Evolutionary conservation across 2,113 vertebrate species (phyloP), one percentile per base, ranked within the genome.

Genomic region (Rhadina sibilatrix): DNA sequence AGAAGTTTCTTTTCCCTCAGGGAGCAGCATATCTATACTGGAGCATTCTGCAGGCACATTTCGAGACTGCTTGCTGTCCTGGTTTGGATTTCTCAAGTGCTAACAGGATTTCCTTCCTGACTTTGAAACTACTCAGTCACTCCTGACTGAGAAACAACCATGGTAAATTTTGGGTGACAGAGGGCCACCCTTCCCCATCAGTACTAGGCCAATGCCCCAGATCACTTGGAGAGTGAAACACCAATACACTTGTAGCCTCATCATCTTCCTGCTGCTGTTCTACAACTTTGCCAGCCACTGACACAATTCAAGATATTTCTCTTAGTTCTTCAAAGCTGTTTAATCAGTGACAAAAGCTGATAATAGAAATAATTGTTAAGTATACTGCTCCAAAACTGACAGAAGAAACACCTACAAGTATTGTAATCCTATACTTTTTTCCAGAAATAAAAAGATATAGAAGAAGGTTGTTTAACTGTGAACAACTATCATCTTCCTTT

Each of bases 401-500:
- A 69, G 46, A 95, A 83, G 59, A 82, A 94, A 93, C 91, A 95
- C 93, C 87, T 94, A 94, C 54, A 0, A 72, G 42, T 66, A 57
- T 87, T 65, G 53, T 77, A 95, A 95, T 80, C 66, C 65, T 69
- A 72, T 65, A 85, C 15, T 92, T 53, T 92, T 89, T 88, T 76
- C 46, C 79, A 93, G 90, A 83, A 94, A 83, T 61, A 91, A 94
- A 65, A 91, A 81, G 27, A 61, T 93, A 79, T 13, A 53, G n/a
- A 76, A 68, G 38, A 97, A 54, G 24, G 40, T 93, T 97, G 61
- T 87, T 97, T 40, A 4, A 90, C 89, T 83, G 90, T 65, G 60
- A 86, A 80, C 46, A 96, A 71, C 77, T 96, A 94, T 95, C 83
- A 85, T 97, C 85, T 97, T 96, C 84, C 74, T 92, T 96, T 96